Evolutionary conservation across 2,797 vertebrate species (phyloP), one percentile per base, ranked within the genome.

Genomic region (Myiotriccus ornatus): DNA sequence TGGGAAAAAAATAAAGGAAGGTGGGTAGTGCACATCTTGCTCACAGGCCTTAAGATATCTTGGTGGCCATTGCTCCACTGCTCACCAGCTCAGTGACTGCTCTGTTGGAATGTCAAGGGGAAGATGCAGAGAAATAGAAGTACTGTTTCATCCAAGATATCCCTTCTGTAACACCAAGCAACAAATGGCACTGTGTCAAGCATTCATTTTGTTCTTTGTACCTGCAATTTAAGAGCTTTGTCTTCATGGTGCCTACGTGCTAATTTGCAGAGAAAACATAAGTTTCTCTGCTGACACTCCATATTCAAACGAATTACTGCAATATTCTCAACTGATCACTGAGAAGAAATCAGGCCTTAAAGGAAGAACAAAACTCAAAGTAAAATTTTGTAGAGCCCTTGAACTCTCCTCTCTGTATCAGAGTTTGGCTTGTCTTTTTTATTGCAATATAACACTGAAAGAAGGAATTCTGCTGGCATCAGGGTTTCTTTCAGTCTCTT

Each of bases 401-500:
- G 65, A 91, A 89, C 56, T 85, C 59, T 78, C 39, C 37, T 64
- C 49, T 82, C 71, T 85, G 43, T 56, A 75, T 87, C 64, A 77
- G 53, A 91, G 59, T 85, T 94, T 95, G 53, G 62, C 64, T 85
- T 83, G 75, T 92, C 59, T 89, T 76, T 95, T 94, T 87, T 69
- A 90, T 23, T 90, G 82, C 78, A 76, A 16, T 87, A 34, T 46
- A 92, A 89, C 59, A 91, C 34, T 67, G 77, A 88, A 91, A 86
- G 63, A 88, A 95, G 62, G 84, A 95, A 95, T 95, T 95, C 56
- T 96, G 86, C 91, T 89, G 82, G 79, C 93, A 91, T 94, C 62
- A 74, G 86, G 75, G 71, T 70, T 93, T 94, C 65, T 89, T 96
- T 88, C 75, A 73, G 35, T 50, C 81, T 91, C 63, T 71, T 76